Evolutionary conservation across 2,113 vertebrate genomes (phyloP).

Genomic region (Hippocampus abdominalis): DNA sequence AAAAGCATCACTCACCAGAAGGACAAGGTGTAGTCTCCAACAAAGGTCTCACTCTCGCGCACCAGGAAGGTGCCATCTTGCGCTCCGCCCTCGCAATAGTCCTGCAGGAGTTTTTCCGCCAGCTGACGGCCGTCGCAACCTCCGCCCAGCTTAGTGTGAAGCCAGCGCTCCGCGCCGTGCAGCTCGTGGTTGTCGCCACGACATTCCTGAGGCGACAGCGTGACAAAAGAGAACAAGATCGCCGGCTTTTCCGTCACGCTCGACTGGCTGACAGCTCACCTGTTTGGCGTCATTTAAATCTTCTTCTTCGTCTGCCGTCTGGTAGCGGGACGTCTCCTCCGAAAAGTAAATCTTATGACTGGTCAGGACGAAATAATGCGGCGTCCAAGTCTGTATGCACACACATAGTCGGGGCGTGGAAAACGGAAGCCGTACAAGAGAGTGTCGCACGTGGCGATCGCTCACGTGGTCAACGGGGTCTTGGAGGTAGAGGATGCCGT

Average conservation of each 20-base stretch:
- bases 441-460: background rate
- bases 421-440: too few relatives aligned
- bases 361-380: conserved; percentile 96
- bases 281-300: conserved; percentile 50
- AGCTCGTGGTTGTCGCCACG: too few relatives aligned
- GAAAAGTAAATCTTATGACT: conserved; percentile 98
- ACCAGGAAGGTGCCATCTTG: conserved; percentile 95
- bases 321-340: conserved; percentile 87
- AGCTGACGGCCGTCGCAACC: conserved; percentile 91
- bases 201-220: too few relatives aligned
- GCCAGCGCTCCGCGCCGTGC: conserved; percentile 82
- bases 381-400: conserved; percentile 29
- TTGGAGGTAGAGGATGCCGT: conserved; percentile 92
- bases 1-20: conserved; percentile 80
- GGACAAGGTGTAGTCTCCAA: conserved; percentile 95
- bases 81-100: conserved; percentile 93
- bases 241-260: too few relatives aligned
- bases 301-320: conserved; percentile 87
- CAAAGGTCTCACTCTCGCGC: conserved; percentile 95
- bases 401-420: too few relatives aligned
- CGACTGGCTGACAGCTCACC: too few relatives aligned
- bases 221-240: too few relatives aligned
- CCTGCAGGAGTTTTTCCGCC: conserved; percentile 86
- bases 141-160: conserved; percentile 91
- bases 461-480: conserved; percentile 93